A percentile compares a stretch with the other conserved stretches of the same genome.
Evolutionary conservation across 2,797 vertebrate species (phyloP).

Genomic region (Danio tinwini): DNA sequence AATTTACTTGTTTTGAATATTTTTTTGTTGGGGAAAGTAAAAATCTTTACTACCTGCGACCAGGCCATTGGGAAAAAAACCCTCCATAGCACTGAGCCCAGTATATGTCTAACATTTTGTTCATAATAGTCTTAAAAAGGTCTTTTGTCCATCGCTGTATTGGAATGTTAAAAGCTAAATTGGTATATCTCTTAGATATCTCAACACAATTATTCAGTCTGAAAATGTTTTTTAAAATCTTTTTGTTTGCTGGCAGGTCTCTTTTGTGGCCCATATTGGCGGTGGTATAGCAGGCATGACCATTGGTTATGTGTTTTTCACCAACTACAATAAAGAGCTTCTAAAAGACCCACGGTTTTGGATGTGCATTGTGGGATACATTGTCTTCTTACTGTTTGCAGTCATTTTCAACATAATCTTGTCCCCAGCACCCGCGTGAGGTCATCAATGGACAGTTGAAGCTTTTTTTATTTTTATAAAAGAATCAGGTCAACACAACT

Average conservation of each 20-base stretch:
- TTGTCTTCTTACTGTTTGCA: conserved; percentile 81
- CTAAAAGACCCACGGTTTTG: conserved; percentile 90
- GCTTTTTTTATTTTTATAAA: not conserved
- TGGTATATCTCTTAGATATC: too few species aligned
- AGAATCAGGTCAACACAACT: conserved; percentile 11
- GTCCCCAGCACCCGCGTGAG: conserved; percentile 72
- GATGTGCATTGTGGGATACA: conserved; percentile 83
- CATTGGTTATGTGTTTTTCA: conserved; percentile 91
- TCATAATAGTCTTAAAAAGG: too few species aligned
- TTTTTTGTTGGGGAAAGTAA: too few species aligned
- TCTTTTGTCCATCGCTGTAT: too few species aligned
- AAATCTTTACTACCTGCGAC: too few species aligned
- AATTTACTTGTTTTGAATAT: too few species aligned
- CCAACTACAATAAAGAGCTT: conserved; percentile 83
- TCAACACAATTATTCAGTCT: too few species aligned
- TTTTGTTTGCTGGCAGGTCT: conserved; percentile 88
- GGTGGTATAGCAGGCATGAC: conserved; percentile 90
- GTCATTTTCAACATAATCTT: conserved; percentile 88
- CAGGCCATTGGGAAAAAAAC: too few species aligned
- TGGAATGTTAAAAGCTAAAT: too few species aligned
- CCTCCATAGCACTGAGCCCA: too few species aligned
- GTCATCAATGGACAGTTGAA: conserved; percentile 6
- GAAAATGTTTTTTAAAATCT: too few species aligned
- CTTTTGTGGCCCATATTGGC: conserved; percentile 91
- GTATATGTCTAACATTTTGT: too few species aligned